Evolutionary conservation across 2,797 vertebrate species (phyloP), one percentile per base, ranked within the genome.

Genomic region (Sebastes trivittatus): DNA sequence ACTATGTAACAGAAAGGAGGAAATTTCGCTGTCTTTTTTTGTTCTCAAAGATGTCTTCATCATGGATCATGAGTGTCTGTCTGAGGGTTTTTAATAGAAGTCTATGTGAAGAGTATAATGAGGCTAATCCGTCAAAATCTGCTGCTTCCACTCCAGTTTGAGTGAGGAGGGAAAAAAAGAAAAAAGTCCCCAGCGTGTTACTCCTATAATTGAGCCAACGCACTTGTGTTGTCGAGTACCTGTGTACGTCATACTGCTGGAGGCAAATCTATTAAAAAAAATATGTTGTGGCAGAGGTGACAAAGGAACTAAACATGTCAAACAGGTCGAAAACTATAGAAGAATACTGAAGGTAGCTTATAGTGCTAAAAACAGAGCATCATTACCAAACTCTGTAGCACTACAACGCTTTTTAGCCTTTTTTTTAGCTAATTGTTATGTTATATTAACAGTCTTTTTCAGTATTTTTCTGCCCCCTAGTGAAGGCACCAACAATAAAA

Each of bases 71-170:
- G 62, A 87, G 69, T 74, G 86, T 72, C 88, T 90, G 82, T 89
- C 87, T 59, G 68, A 70, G 38, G 72, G 27, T 70, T 90, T 93
- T 93, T 89, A 91, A 91, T 87, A 88, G 87, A 85, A 86, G 79
- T 84, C 84, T 71, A 79, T 73, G 80, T 85, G 86, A 90, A 83
- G 78, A 77, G 72, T 73, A 81, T 91, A 90, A 93, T 93, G 87
- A 89, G 84, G 81, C 71, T 84, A 91, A 92, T 93, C 87, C 46
- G 71, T 93, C 91, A 92, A 88, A 88, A 92, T 90, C 75, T 85
- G 77, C 64, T 74, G 63, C 72, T 88, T 82, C 76, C 84, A 84
- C 85, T 90, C 64, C 61, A 81, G 62, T 81, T 85, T 87, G 81
- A 85, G 74, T 68, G 80, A 62, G 55, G 16, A 27, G 27, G 3